phyloP scores from a whole-genome alignment of 2,888 invertebrate genomes.

The Dryococelus australis region DNA sequence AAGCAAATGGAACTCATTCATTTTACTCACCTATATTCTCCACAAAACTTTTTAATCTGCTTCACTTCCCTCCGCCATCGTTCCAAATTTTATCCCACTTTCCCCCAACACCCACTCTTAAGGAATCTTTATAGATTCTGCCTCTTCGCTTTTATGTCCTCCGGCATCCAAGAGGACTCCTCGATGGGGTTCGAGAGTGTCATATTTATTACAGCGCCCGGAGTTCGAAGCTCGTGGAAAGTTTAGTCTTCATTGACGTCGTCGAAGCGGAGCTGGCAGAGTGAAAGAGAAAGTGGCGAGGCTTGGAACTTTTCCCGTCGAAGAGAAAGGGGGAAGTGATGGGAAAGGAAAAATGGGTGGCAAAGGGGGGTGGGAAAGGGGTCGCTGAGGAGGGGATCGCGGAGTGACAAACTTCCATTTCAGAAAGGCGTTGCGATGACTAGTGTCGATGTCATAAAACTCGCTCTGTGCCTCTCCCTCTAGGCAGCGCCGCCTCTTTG shows the following conservation, averaged over 20 bases:
- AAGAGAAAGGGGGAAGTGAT: constrained; percentile 7
- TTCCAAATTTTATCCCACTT: not conserved
- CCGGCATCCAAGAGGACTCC: not conserved
- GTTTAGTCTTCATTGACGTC: not conserved
- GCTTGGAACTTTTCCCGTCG: not conserved
- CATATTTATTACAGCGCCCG: constrained; percentile 9
- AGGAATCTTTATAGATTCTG: constrained; percentile 16
- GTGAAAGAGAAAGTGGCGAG: not conserved
- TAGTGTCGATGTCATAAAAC: constrained; percentile 7
- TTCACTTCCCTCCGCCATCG: not conserved
- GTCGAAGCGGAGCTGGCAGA: not conserved
- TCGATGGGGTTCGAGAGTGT: constrained; percentile 16
- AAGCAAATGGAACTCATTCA: not conserved
- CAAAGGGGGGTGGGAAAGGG: not conserved
- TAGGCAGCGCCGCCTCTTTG: not conserved
- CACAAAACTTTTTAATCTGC: constrained; percentile 8
- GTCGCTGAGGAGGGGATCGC: not conserved
- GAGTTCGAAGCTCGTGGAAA: constrained; percentile 16
- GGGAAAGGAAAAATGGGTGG: not conserved
- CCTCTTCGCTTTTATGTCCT: constrained; percentile 8
- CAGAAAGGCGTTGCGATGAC: constrained; percentile 1
- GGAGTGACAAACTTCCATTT: not conserved
- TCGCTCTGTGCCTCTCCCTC: not conserved
- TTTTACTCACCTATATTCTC: constrained; percentile 16
- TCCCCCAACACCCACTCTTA: not conserved